Evolutionary conservation across 2,888 invertebrate species (phyloP).

Genomic region (Melolontha melolontha): DNA sequence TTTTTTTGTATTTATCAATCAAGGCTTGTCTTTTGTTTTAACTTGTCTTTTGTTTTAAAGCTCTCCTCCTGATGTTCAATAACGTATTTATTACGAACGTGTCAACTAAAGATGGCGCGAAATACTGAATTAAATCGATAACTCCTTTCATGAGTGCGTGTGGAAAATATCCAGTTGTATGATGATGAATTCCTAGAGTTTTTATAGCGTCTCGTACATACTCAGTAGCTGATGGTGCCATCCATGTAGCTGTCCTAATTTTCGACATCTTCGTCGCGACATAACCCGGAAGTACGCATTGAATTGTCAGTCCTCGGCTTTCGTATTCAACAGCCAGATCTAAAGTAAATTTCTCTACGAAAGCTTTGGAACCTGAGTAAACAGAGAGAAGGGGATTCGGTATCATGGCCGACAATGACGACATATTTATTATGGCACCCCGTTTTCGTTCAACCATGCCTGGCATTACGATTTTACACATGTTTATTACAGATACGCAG

Average conservation of each 20-base stretch:
- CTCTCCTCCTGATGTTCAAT: conserved; percentile 74
- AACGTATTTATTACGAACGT: conserved; percentile 76
- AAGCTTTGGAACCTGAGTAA: conserved; percentile 92
- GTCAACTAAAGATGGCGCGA: conserved; percentile 70
- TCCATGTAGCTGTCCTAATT: conserved; percentile 77
- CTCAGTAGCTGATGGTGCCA: conserved; percentile 80
- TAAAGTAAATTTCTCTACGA: conserved; percentile 83
- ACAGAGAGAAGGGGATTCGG: conserved; percentile 87
- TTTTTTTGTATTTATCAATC: neutral
- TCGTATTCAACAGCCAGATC: conserved; percentile 82
- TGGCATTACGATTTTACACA: conserved; percentile 88
- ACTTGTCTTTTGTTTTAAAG: conserved; percentile 65
- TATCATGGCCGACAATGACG: conserved; percentile 84
- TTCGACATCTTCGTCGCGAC: conserved; percentile 94
- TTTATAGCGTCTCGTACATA: conserved; percentile 80
- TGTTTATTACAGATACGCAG: conserved; percentile 81
- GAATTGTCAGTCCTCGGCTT: conserved; percentile 79
- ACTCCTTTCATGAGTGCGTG: conserved; percentile 72
- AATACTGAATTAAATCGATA: conserved; percentile 66
- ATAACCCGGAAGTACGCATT: conserved; percentile 87
- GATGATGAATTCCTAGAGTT: conserved; percentile 76
- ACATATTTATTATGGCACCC: conserved; percentile 91
- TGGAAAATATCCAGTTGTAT: conserved; percentile 82
- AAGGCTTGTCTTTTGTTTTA: conserved; percentile 10
- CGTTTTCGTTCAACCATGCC: conserved; percentile 83